These are phyloP conservation scores for Tachina grossa DNA, from an alignment of 2,888 invertebrate genomes.

Conservation along the genomic window DNA sequence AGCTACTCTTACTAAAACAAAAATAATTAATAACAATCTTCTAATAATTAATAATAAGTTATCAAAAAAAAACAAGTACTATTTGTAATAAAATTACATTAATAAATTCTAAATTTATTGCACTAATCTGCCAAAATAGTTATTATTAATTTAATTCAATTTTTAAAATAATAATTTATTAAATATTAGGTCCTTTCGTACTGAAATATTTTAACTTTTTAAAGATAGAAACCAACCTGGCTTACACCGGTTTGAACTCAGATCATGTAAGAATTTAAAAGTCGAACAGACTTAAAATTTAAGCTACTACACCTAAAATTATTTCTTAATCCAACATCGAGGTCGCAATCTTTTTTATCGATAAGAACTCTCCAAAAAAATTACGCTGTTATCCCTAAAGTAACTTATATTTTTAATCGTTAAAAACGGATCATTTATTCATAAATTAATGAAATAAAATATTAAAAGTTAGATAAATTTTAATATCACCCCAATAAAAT, in stretches of 20 bases:
- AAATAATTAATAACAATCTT: slow-evolving; percentile 84
- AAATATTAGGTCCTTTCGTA: slow-evolving; percentile 90
- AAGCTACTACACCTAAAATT: slow-evolving; percentile 87
- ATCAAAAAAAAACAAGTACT: slow-evolving; percentile 84
- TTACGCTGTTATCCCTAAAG: slow-evolving; percentile 94
- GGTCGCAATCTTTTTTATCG: slow-evolving; percentile 90
- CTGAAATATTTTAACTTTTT: slow-evolving; percentile 85
- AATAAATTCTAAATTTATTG: slow-evolving; percentile 88
- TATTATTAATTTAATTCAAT: slow-evolving; percentile 77
- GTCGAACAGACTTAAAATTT: slow-evolving; percentile 89
- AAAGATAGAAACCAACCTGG: slow-evolving; percentile 94
- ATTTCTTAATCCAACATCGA: slow-evolving; percentile 93
- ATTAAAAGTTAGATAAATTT: slow-evolving; percentile 85
- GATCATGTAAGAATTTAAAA: slow-evolving; percentile 93
- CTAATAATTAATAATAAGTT: slow-evolving; percentile 82
- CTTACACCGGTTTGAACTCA: slow-evolving; percentile 94
- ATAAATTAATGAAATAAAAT: slow-evolving; percentile 81
- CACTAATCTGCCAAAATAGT: slow-evolving; percentile 88
- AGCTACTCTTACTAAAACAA: slow-evolving; percentile 86
- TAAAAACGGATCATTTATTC: slow-evolving; percentile 85
- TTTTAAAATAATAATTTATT: slow-evolving; percentile 82
- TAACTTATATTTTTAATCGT: slow-evolving; percentile 88
- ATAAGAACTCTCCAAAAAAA: slow-evolving; percentile 90
- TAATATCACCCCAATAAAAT: slow-evolving; percentile 87
- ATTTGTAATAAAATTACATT: slow-evolving; percentile 85